Base-by-base conservation (phyloP, 1,140 invertebrate genomes). In the Formica exsecta region DNA sequence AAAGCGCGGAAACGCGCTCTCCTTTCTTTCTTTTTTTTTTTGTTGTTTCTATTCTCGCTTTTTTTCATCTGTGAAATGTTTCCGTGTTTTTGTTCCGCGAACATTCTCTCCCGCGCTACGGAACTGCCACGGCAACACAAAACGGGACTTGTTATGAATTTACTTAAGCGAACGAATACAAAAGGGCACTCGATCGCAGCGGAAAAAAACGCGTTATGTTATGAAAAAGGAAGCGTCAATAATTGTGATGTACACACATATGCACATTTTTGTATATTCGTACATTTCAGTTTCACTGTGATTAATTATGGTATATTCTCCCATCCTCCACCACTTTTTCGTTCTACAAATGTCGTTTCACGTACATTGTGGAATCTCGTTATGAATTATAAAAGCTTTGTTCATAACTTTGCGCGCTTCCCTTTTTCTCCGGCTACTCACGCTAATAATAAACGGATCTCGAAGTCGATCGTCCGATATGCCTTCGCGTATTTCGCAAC, bases 381-480 rank as follows among this genome's bases (percentile, higher is more conserved):
- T 81, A 61, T 22, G 38, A 73, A 73, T 83, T 83, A 74, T 74
- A 83, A 70, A 62, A 38, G 41, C 79, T 83, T 83, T 83, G 79
- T 73, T 73, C 51, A 73, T 73, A 80, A 70, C 44, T 57, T 44
- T 61, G 68, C 64, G 36, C 66, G 66, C 16, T 48, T 71, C 65
- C 48, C 59, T 65, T 36, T 74, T 54, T 66, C 65, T 13, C 51
- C 29, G 32, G 73, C 44, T 75, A 62, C 16, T 65, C 36, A 25
- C 36, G 25, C 48, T 51, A 73, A 83, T 89, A 89, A 86, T 59
- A 64, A 81, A 75, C 51, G 64, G 65, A 57, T 74, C 76, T 74
- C 77, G 70, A 89, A 86, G 83, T 59, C 68, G 32, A 48, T 54
- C 75, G 87, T 75, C 29, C 71, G 73, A 25, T 79, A 65, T 62